Conservation (phyloP, 2,797 vertebrate species). For the Phrynocephalus vlangalii region DNA sequence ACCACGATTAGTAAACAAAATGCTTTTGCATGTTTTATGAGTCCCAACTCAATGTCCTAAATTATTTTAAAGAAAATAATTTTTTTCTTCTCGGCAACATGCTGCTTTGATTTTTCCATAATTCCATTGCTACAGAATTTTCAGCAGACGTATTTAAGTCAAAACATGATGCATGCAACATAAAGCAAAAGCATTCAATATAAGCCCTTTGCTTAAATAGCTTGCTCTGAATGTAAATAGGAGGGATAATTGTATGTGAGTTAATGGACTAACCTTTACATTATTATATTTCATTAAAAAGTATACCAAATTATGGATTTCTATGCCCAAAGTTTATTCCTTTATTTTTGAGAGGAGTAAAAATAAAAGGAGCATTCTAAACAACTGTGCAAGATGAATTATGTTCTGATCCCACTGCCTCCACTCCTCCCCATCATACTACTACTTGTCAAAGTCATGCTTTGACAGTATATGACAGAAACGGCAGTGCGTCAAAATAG, state of each 20-base stretch:
- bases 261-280: neutral
- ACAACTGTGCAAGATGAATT: neutral
- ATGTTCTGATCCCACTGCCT: neutral
- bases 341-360: neutral
- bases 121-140: neutral
- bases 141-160: neutral
- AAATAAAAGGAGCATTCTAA: neutral
- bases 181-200: neutral
- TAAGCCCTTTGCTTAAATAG: too few species aligned
- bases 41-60: slow-evolving; percentile 5
- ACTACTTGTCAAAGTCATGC: neutral
- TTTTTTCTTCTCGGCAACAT: neutral
- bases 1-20: slow-evolving; percentile 47
- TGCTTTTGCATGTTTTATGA: slow-evolving; percentile 29
- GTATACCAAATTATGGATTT: neutral
- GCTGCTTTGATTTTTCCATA: neutral
- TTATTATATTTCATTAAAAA: neutral
- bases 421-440: neutral
- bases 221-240: neutral
- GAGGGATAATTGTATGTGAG: neutral
- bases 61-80: neutral
- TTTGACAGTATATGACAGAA: neutral
- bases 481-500: too few species aligned
- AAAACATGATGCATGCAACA: neutral
- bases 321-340: neutral